These are phyloP conservation scores for Sylvietta virens DNA, from an alignment of 2,113 vertebrate species.

Conservation along the genomic window DNA sequence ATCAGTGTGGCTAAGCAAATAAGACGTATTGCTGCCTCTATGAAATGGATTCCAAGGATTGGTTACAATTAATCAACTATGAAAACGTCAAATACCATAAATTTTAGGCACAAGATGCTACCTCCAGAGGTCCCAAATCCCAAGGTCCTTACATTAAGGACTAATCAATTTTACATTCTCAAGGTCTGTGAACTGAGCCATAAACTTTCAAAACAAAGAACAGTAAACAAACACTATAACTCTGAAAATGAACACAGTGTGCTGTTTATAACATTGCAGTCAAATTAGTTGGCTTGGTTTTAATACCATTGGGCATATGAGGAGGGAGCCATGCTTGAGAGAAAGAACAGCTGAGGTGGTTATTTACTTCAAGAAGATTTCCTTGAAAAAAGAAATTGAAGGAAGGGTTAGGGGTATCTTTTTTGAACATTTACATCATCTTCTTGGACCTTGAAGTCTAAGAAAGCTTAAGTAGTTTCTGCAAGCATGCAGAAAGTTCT, in stretches of 20 bases:
- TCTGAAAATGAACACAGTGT: not conserved
- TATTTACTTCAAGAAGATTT: not conserved
- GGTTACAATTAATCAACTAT: not conserved
- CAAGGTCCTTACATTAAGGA: not conserved
- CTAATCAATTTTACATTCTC: not conserved
- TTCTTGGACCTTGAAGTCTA: not conserved
- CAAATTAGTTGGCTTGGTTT: not conserved
- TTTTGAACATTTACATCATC: not conserved
- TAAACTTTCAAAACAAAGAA: slow-evolving; percentile 10
- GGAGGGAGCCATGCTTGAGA: not conserved
- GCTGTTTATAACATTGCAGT: not conserved
- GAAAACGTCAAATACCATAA: not conserved
- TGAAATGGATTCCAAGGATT: not conserved
- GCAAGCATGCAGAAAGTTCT: not conserved
- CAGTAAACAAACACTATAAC: not conserved
- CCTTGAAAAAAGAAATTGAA: not conserved
- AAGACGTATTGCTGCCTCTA: not conserved
- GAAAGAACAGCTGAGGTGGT: not conserved
- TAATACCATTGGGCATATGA: not conserved
- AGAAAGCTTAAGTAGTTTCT: not conserved
- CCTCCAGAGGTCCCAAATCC: not conserved
- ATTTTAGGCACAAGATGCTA: not conserved
- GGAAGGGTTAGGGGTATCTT: not conserved
- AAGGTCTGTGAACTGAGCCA: not conserved
- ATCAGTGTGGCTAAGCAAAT: not conserved